phyloP scores from a whole-genome alignment of 2,888 invertebrate species.

The Philereme vetulata region DNA sequence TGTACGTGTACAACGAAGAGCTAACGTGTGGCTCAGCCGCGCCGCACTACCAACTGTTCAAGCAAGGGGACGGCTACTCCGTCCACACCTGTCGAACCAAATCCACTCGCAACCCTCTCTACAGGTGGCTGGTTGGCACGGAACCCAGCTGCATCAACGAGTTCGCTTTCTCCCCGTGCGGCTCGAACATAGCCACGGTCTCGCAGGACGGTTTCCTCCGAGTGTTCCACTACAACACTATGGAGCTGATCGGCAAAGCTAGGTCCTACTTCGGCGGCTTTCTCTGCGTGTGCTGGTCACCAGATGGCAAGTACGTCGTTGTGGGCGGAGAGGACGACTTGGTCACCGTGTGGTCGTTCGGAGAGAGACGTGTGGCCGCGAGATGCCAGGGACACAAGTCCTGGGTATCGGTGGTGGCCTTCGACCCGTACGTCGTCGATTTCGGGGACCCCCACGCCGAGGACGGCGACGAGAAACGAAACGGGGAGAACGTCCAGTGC shows the following conservation, averaged over 20 bases:
- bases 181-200: constrained; percentile 95
- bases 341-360: constrained; percentile 98
- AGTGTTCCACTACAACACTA: constrained; percentile 98
- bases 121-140: constrained; percentile 90
- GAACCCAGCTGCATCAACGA: constrained; percentile 96
- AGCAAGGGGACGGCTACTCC: constrained; percentile 96
- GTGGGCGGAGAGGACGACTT: constrained; percentile 99
- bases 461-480: constrained; percentile 70
- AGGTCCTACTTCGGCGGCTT: constrained; percentile 99
- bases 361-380: constrained; percentile 97
- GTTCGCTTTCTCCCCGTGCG: constrained; percentile 98
- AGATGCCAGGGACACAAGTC: constrained; percentile 98
- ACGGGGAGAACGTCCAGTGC: constrained; percentile 75
- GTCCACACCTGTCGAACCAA: constrained; percentile 98
- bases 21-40: constrained; percentile 94
- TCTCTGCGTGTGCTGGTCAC: constrained; percentile 98
- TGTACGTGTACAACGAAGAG: constrained; percentile 99
- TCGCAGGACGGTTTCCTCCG: constrained; percentile 97
- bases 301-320: constrained; percentile 96
- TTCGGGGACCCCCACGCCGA: constrained; percentile 87
- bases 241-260: constrained; percentile 97
- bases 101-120: constrained; percentile 96
- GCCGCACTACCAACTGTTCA: constrained; percentile 97
- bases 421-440: constrained; percentile 93
- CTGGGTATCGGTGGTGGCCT: constrained; percentile 98